phyloP scores from a whole-genome alignment of 2,888 invertebrate species.

The Ephialtes manifestator region DNA sequence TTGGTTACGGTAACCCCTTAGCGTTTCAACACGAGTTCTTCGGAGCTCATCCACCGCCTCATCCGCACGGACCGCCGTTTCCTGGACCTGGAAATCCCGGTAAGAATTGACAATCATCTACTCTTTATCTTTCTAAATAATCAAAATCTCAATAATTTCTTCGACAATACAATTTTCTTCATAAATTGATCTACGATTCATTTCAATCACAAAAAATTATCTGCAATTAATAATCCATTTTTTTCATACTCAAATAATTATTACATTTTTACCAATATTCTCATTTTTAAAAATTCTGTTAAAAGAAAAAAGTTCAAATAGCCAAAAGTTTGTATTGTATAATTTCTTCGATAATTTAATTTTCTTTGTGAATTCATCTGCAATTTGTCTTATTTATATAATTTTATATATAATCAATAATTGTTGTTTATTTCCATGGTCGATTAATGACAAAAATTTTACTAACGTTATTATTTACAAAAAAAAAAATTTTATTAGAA shows the following conservation, averaged over 20 bases:
- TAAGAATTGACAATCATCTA: slow-evolving; percentile 70
- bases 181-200: neutral
- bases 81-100: slow-evolving; percentile 84
- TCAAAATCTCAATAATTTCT: neutral
- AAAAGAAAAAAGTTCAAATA: too few relatives aligned
- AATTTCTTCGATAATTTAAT: too few relatives aligned
- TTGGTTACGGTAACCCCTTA: slow-evolving; percentile 94
- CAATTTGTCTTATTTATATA: too few relatives aligned
- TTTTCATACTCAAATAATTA: neutral
- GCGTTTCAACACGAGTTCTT: slow-evolving; percentile 96
- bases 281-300: neutral
- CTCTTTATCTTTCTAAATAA: neutral
- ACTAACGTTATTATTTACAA: neutral
- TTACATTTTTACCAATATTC: neutral
- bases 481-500: neutral
- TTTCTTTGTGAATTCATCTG: too few relatives aligned
- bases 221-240: neutral
- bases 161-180: neutral
- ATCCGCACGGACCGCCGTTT: slow-evolving; percentile 90
- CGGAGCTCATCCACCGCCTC: slow-evolving; percentile 88
- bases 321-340: too few relatives aligned
- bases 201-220: neutral
- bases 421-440: neutral
- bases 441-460: neutral
- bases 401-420: neutral